Percentiles rank a stretch among this genome's conserved stretches.
These are phyloP conservation scores for Drosophila leontia DNA, from an alignment of 1,140 invertebrate genomes.

Conservation along the genomic window DNA sequence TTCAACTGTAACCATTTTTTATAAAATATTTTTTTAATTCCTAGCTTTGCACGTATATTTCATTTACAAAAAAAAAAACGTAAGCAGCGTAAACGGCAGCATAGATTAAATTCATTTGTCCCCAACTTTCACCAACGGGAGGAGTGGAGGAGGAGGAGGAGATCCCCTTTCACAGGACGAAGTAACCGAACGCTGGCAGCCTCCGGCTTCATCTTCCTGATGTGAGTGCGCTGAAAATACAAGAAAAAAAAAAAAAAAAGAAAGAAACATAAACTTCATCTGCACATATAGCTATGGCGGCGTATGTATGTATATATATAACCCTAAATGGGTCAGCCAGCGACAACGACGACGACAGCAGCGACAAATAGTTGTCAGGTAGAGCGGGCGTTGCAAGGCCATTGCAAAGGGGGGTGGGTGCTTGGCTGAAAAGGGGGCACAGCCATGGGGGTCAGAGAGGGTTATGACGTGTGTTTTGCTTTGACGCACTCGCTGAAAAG, in stretches of 20 bases:
- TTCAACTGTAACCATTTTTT: too few relatives aligned
- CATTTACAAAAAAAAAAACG: background rate
- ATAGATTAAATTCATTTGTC: slow-evolving; percentile 3
- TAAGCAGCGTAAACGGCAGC: background rate
- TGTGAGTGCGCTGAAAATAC: slow-evolving; percentile 4
- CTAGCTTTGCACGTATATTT: too few relatives aligned
- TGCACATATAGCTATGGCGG: slow-evolving; percentile 26
- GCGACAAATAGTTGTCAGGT: slow-evolving; percentile 73
- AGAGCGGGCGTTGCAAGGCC: slow-evolving; percentile 56
- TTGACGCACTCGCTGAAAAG: slow-evolving; percentile 58
- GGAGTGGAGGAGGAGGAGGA: background rate
- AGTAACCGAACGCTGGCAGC: slow-evolving; percentile 2
- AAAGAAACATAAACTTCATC: slow-evolving; percentile 8
- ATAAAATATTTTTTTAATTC: background rate
- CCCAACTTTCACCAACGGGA: background rate
- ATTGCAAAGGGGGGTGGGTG: slow-evolving; percentile 14
- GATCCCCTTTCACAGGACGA: background rate
- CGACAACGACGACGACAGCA: slow-evolving; percentile 28
- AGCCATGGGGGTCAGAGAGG: slow-evolving; percentile 12
- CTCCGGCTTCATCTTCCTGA: background rate
- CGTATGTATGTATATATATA: slow-evolving; percentile 43
- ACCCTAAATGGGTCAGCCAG: slow-evolving; percentile 65
- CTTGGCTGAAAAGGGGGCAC: background rate
- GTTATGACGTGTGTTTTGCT: slow-evolving; percentile 75
- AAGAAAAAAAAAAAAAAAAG: slow-evolving; percentile 1